phyloP scores from a whole-genome alignment of 2,888 invertebrate genomes.

The Microdon myrmicae region DNA sequence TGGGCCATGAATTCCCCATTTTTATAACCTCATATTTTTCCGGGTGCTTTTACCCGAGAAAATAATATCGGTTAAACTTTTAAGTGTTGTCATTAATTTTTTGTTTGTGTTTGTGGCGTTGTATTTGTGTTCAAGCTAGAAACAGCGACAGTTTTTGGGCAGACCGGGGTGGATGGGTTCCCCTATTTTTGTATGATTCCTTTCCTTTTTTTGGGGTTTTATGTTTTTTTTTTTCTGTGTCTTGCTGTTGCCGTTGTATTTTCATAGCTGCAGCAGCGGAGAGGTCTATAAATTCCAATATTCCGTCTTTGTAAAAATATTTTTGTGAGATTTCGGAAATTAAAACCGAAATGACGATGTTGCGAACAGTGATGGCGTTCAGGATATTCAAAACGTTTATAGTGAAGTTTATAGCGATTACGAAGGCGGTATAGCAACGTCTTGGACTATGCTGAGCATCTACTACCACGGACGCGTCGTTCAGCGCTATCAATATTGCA shows the following conservation, averaged over 20 bases:
- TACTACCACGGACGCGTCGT: not conserved
- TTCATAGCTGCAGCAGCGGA: conserved; percentile 27
- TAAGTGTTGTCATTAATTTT: conserved; percentile 68
- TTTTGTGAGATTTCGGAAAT: conserved; percentile 67
- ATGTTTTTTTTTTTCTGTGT: no score
- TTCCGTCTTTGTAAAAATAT: conserved; percentile 67
- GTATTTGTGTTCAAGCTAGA: conserved; percentile 36
- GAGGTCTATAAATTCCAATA: conserved; percentile 67
- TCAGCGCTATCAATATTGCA: conserved; percentile 52
- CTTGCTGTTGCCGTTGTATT: conserved; percentile 4
- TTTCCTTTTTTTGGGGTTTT: no score
- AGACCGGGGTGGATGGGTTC: no score
- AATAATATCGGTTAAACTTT: conserved; percentile 67
- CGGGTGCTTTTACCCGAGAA: conserved; percentile 62
- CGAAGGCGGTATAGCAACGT: not conserved
- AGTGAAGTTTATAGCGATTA: no score
- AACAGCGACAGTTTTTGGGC: conserved; percentile 17
- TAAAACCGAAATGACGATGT: conserved; percentile 64
- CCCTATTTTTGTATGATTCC: no score
- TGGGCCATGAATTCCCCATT: conserved; percentile 67
- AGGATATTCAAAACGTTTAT: no score
- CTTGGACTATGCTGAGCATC: not conserved
- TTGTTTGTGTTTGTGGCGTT: conserved; percentile 62
- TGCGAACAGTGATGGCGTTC: conserved; percentile 31
- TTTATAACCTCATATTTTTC: conserved; percentile 66